Evolutionary conservation across 2,888 invertebrate genomes (phyloP), one percentile per base, ranked within the genome.

Genomic region (Synergus gifuensis): DNA sequence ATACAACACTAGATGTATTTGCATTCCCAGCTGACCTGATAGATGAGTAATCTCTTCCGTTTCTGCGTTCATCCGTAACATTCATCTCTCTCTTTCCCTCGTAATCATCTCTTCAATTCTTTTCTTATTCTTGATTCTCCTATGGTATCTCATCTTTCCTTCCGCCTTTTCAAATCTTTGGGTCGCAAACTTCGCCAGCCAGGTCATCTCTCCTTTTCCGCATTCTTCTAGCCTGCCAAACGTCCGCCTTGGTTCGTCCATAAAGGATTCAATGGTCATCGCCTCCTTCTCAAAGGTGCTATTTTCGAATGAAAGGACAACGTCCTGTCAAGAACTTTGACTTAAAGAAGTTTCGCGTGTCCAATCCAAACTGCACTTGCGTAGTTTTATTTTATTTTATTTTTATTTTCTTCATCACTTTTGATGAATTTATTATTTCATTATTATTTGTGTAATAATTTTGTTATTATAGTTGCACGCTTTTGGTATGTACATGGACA

Each of bases 191-290:
- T 73, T 58, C 28, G 42, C 36, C 63, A 54, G 36, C 66, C 28
- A 49, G 79, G n/a, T 46, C 60, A 66, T 36, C 64, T 69, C 78
- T 78, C 76, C 76, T 81, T 85, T 86, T 87, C 86, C 87, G 87
- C 87, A 85, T 88, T 88, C 87, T 77, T 83, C 78, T 66, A 77
- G 79, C 66, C 82, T 78, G 83, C 80, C 84, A 80, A 83, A 82
- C 84, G 79, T 77, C 80, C 77, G 76, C 83, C 81, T 78, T 84
- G 82, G 82, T 81, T 79, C 78, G 76, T 36, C 77, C 18, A 69
- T 79, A 85, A 85, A 82, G 80, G 82, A 69, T 40, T 16, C 7
- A 49, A 69, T 49, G 28, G 28, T 69, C 49, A 46, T 49, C 69
- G 5, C 16, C 40, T 66, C 11, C 14, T 12, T 69, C 14, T 49